Evolutionary conservation across 2,888 invertebrate species (phyloP), one percentile per base, ranked within the genome.

Genomic region (Agrotis ipsilon): DNA sequence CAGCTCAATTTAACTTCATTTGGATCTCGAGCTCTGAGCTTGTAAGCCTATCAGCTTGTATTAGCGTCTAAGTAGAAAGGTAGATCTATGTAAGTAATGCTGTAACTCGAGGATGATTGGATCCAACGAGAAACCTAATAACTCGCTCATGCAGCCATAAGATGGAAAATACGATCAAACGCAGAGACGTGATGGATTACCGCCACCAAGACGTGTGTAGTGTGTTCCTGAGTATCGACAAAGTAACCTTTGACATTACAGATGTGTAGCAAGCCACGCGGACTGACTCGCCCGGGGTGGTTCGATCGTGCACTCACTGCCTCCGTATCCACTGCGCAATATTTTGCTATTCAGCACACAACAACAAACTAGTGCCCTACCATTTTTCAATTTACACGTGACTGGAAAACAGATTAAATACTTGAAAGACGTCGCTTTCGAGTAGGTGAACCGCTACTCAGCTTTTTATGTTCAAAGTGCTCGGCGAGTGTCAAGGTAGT

Each of bases 311-410:
- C 71, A 60, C 64, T 71, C 60, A 49, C 54, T 72, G 46, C 19
- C 57, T 72, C 32, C 9, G 43, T 59, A 77, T 78, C 60, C 54
- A 62, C 75, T 69, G 52, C 73, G 66, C 55, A 75, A 77, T 63
- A 75, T 87, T 90, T 93, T 90, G 82, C 85, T 93, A 94, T 93
- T 93, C 93, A 87, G 84, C 85, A 86, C 91, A 89, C 88, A 89
- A 87, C 79, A 82, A 85, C 86, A 90, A 89, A 91, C 87, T 85
- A 88, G 88, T 86, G 86, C 87, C 85, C 87, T 87, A 89, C 91
- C 91, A 93, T 93, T 93, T 93, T 92, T 93, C 91, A 93, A 90
- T 89, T 83, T 85, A 91, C 89, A 92, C 93, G 93, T 93, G 94
- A 92, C 91, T 89, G 72, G 89, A 89, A 91, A 88, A 71, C 84